These are phyloP conservation scores for Poeciliopsis paucimaculata DNA, from an alignment of 2,797 vertebrate species.

Conservation along the genomic window DNA sequence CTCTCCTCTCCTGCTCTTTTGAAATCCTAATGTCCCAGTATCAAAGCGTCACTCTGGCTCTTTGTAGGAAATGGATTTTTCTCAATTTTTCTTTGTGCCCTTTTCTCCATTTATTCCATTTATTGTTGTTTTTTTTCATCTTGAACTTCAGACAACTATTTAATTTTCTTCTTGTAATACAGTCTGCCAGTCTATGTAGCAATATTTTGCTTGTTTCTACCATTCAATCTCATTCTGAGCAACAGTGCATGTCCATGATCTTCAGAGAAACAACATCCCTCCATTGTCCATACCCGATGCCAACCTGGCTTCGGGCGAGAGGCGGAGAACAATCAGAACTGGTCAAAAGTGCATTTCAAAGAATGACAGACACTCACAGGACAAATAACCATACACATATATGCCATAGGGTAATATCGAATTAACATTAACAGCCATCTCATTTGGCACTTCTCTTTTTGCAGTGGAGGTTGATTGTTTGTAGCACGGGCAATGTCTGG, in stretches of 20 bases:
- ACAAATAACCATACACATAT: background rate
- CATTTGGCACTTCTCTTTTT: no score
- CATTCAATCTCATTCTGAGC: background rate
- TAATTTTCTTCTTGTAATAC: background rate
- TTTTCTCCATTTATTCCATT: conserved; percentile 8
- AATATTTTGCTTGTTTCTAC: background rate
- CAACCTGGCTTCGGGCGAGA: background rate
- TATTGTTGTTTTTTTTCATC: background rate
- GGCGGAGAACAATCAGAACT: background rate
- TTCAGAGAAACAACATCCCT: background rate
- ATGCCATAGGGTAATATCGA: background rate
- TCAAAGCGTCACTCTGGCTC: conserved; percentile 61
- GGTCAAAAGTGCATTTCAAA: background rate
- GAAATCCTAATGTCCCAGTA: conserved; percentile 54
- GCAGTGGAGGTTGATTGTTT: no score
- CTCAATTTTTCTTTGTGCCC: conserved; percentile 1
- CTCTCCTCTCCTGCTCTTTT: conserved; percentile 38
- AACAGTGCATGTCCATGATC: background rate
- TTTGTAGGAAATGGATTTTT: conserved; percentile 41
- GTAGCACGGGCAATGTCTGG: no score
- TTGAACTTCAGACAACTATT: background rate
- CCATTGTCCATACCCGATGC: background rate
- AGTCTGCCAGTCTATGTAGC: background rate
- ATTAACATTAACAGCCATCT: no score
- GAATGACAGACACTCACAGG: background rate